These are phyloP conservation scores for Drepana arcuata DNA, from an alignment of 1,140 invertebrate genomes.

Conservation along the genomic window DNA sequence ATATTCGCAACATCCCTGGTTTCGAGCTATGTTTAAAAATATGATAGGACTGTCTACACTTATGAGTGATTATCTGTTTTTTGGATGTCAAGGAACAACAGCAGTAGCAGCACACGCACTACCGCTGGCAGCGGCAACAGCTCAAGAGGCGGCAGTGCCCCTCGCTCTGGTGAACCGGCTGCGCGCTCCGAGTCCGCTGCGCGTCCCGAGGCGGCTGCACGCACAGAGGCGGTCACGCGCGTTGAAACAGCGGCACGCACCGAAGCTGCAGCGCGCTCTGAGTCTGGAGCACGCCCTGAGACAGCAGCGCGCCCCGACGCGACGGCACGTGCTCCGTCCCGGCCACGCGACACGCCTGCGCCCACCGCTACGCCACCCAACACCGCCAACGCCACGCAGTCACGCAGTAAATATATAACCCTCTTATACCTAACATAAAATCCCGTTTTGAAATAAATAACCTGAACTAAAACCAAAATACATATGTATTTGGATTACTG, in stretches of 20 bases:
- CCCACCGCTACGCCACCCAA: constrained; percentile 49
- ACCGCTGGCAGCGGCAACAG: not conserved
- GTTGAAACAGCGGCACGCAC: constrained; percentile 22
- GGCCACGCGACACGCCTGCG: constrained; percentile 45
- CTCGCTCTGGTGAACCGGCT: constrained; percentile 56
- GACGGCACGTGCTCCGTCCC: constrained; percentile 39
- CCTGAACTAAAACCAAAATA: too few species aligned
- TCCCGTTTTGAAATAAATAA: not conserved
- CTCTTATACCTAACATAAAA: not conserved
- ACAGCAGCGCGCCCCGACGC: constrained; percentile 50
- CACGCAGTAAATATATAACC: constrained; percentile 23
- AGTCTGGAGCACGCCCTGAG: constrained; percentile 20
- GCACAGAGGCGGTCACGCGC: not conserved
- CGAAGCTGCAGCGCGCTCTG: constrained; percentile 43
- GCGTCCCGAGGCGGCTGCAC: constrained; percentile 26
- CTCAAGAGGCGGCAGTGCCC: not conserved
- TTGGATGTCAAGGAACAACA: too few species aligned
- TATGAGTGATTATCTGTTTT: too few species aligned
- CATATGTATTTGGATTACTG: too few species aligned
- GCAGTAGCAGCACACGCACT: not conserved
- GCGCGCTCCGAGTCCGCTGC: constrained; percentile 45
- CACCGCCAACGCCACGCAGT: constrained; percentile 39
- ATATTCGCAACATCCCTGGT: too few species aligned
- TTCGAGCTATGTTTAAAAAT: too few species aligned
- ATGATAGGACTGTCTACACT: too few species aligned